A percentile compares a stretch with the other conserved stretches of the same genome.
These are phyloP conservation scores for Australoheros facetus DNA, from an alignment of 2,797 vertebrate genomes.

Conservation along the genomic window DNA sequence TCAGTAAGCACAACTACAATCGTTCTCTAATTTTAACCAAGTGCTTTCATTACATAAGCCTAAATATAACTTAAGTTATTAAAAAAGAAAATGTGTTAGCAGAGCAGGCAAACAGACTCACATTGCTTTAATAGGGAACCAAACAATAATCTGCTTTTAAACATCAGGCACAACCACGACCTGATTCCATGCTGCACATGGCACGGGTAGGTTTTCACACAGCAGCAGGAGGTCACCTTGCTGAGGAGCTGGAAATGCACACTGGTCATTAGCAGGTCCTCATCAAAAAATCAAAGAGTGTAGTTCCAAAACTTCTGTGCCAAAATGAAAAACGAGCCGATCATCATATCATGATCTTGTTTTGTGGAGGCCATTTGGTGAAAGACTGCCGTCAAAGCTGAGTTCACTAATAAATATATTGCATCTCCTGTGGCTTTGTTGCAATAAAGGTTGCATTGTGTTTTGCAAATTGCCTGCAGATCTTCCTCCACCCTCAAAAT, in stretches of 20 bases:
- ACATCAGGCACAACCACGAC: neutral
- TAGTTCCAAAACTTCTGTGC: neutral
- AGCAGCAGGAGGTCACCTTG: conserved; percentile 24
- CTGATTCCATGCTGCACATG: conserved; percentile 1
- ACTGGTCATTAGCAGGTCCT: conserved; percentile 8
- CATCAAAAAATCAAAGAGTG: neutral
- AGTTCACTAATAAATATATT: neutral
- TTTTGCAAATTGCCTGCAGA: neutral
- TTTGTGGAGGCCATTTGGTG: neutral
- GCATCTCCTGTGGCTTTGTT: neutral
- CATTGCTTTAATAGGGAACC: conserved; percentile 2
- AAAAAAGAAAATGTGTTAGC: neutral
- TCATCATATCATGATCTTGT: neutral
- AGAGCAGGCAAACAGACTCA: neutral
- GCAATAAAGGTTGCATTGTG: neutral
- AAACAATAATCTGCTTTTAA: conserved; percentile 9
- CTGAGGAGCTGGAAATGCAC: conserved; percentile 10
- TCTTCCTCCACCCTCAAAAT: neutral
- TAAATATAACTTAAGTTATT: neutral
- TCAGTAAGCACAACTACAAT: neutral
- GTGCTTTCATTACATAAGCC: neutral
- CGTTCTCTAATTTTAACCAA: neutral
- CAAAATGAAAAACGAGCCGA: conserved; percentile 3
- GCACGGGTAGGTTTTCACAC: conserved; percentile 17
- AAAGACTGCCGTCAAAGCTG: neutral